Conservation (phyloP, 2,113 vertebrate species). For the Aphyosemion australe region DNA sequence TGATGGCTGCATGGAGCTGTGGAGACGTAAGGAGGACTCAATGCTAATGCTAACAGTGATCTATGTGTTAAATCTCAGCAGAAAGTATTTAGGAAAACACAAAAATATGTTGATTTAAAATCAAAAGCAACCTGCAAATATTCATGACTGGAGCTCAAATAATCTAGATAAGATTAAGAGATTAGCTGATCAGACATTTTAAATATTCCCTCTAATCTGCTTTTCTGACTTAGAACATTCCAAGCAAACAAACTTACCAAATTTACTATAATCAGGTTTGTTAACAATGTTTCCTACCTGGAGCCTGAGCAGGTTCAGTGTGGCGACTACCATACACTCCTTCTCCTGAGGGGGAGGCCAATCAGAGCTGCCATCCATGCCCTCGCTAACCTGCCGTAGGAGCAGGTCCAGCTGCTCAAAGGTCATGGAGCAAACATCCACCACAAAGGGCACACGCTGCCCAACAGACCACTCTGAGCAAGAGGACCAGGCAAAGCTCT, state of each 20-base stretch:
- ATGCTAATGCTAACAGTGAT: neutral
- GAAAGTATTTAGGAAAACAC: too few relatives aligned
- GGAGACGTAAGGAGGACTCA: neutral
- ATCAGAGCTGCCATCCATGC: conserved; percentile 95
- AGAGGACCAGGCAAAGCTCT: conserved; percentile 95
- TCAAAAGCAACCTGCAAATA: too few relatives aligned
- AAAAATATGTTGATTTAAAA: too few relatives aligned
- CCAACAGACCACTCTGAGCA: conserved; percentile 98
- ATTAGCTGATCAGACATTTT: too few relatives aligned
- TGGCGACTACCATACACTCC: conserved; percentile 95
- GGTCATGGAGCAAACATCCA: conserved; percentile 93
- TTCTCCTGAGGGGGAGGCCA: conserved; percentile 98
- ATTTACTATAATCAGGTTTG: neutral
- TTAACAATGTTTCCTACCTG: conserved; percentile 81
- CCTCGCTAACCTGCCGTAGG: conserved; percentile 93
- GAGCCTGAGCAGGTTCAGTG: conserved; percentile 91
- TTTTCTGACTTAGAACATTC: too few relatives aligned
- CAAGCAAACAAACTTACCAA: neutral
- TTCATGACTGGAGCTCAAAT: too few relatives aligned
- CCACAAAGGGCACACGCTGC: conserved; percentile 94
- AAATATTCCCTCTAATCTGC: too few relatives aligned
- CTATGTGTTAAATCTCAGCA: too few relatives aligned
- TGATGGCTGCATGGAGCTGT: conserved; percentile 97
- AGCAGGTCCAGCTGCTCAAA: conserved; percentile 97
- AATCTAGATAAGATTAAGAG: too few relatives aligned